Evolutionary conservation across 2,113 vertebrate species (phyloP), one percentile per base, ranked within the genome.

Genomic region (Lepus europaeus): DNA sequence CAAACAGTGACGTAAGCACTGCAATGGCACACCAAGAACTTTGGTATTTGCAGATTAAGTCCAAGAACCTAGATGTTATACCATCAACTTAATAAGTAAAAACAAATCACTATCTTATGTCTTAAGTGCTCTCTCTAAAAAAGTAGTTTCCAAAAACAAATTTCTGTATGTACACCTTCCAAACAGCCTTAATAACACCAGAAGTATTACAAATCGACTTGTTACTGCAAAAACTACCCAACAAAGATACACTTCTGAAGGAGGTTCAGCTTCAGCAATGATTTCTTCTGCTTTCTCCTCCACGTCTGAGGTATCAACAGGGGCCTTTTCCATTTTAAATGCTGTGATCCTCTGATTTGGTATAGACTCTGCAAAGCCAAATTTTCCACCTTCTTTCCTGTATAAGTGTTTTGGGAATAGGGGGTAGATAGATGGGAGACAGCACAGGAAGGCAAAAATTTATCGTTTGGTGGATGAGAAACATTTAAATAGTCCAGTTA

Each of bases 331-430:
- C 96, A 97, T 98, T 97, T 99, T 99, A 98, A 99, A 98, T 11
- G 99, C 97, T 16, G 99, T 99, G 98, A 99, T 99, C 96, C 98
- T 98, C 23, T 99, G 98, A 87, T 98, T 98, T 9, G 98, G 98
- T 97, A 99, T 97, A 0, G 99, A 99, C 93, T 99, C 99, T 0
- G 99, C 99, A 31, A 99, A 99, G 91, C 99, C 99, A 3, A 98
- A 99, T 96, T 98, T 99, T 1, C 99, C 98, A 0, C 99, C 99
- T 81, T 99, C 99, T 92, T 99, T 99, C 98, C 99, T 99, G 96
- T 8, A 88, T 94, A 96, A 5, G 20, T 1, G 78, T 86, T 93
- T 95, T 90, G 7, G 11, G n/a, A 13, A 39, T 6, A 2, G 20
- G 17, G 16, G 39, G 25, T 16, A 5, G 3, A 17, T 2, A 27